Conservation (phyloP, 2,888 invertebrate genomes). For the Melanophora roralis region DNA sequence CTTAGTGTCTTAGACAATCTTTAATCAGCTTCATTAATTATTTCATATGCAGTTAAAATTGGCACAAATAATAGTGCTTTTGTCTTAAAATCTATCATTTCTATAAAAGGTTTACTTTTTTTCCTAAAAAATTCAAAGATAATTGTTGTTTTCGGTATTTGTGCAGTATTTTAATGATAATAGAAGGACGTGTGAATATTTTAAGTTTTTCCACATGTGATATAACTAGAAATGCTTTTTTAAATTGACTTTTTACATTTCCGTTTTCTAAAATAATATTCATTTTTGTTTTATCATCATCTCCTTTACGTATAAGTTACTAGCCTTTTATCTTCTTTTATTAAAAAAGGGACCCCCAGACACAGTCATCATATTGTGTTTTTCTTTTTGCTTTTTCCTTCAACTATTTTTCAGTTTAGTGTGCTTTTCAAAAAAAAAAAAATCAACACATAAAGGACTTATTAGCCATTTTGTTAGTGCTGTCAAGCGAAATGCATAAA, state of each 20-base stretch:
- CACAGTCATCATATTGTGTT: conserved; percentile 24
- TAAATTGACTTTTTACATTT: conserved; percentile 1
- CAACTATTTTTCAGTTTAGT: conserved; percentile 6
- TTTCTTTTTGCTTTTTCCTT: background rate
- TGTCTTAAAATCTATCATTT: too few relatives aligned
- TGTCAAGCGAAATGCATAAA: conserved; percentile 58
- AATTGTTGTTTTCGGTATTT: too few relatives aligned
- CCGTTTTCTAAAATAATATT: conserved; percentile 36
- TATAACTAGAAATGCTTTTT: background rate
- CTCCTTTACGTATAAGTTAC: background rate
- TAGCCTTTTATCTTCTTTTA: conserved; percentile 10
- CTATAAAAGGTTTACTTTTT: too few relatives aligned
- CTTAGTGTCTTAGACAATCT: too few relatives aligned
- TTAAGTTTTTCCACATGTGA: conserved; percentile 25
- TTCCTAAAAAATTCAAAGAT: too few relatives aligned
- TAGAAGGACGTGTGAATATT: conserved; percentile 30
- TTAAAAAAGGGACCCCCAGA: conserved; percentile 18
- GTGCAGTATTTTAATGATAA: too few relatives aligned
- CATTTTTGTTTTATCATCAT: background rate
- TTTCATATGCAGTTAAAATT: too few relatives aligned
- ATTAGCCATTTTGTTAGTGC: conserved; percentile 57
- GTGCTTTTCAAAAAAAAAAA: too few relatives aligned
- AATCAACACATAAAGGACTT: conserved; percentile 30
- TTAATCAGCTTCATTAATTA: too few relatives aligned
- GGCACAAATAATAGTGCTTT: too few relatives aligned